Conservation (phyloP, 1,140 invertebrate genomes). For the Danaus melanippus region DNA sequence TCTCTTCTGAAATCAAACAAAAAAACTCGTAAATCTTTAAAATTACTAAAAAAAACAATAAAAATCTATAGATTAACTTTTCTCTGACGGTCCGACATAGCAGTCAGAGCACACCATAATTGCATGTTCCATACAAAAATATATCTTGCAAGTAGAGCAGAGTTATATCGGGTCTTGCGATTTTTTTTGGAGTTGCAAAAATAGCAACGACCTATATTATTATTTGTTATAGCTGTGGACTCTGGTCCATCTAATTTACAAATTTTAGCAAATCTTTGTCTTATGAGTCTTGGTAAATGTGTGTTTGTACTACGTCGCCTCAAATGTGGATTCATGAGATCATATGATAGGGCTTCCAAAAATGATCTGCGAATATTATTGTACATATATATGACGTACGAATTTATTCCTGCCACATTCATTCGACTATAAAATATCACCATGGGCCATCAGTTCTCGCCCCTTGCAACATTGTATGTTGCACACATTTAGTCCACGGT, state of each 20-base stretch:
- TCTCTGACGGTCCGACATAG: conserved; percentile 13
- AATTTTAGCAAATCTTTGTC: conserved; percentile 11
- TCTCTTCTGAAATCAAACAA: conserved; percentile 15
- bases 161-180: conserved; percentile 20
- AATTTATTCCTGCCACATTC: too few species aligned
- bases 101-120: conserved; percentile 23
- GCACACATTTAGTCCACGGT: too few species aligned
- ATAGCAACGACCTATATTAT: conserved; percentile 14
- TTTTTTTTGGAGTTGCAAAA: conserved; percentile 19
- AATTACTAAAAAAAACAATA: conserved; percentile 15
- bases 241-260: conserved; percentile 10
- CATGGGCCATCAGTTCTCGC: too few species aligned
- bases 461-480: too few species aligned
- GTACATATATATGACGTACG: conserved; percentile 5
- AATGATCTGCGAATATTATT: conserved; percentile 10
- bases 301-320: conserved; percentile 5
- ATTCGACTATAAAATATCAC: too few species aligned
- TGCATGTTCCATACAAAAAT: conserved; percentile 24
- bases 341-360: conserved; percentile 11
- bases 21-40: conserved; percentile 14
- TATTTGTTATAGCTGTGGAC: conserved; percentile 8
- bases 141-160: conserved; percentile 20
- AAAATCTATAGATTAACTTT: conserved; percentile 14
- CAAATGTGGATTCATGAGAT: conserved; percentile 11
- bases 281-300: conserved; percentile 13